Conservation (phyloP, 2,113 vertebrate species). For the Helogale parvula region DNA sequence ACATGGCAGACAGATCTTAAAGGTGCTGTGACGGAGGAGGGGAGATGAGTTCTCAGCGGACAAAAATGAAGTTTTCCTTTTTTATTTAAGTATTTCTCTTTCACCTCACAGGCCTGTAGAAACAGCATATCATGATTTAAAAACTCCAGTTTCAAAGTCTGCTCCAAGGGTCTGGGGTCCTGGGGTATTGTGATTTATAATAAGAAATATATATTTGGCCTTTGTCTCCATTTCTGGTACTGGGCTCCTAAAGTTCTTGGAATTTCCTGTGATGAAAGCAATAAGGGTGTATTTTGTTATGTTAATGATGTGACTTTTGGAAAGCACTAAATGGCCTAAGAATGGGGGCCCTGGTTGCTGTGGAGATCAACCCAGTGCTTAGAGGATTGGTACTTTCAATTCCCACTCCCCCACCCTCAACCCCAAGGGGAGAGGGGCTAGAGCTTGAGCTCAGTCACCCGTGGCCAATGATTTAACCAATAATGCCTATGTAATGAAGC, state of each 20-base stretch:
- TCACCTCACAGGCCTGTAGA: not conserved
- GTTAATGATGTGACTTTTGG: not conserved
- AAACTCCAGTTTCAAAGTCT: not conserved
- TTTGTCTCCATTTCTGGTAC: not conserved
- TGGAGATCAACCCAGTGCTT: not conserved
- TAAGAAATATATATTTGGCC: not conserved
- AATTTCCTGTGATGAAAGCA: not conserved
- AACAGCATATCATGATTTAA: not conserved
- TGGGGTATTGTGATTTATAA: not conserved
- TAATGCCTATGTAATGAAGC: not conserved
- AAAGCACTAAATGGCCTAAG: not conserved
- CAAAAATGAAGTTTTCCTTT: not conserved
- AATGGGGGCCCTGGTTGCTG: not conserved
- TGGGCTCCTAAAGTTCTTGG: not conserved
- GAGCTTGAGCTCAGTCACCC: not conserved
- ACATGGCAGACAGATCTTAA: not conserved
- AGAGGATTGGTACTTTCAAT: not conserved
- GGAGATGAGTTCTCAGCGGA: not conserved
- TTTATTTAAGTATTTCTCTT: not conserved
- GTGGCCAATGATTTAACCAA: not conserved
- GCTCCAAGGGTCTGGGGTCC: not conserved
- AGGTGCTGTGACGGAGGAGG: too few relatives aligned
- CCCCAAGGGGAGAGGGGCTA: too few relatives aligned
- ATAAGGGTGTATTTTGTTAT: not conserved
- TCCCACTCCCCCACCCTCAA: accelerated